phyloP scores from a whole-genome alignment of 2,888 invertebrate genomes.

The Cheiracanthium punctorium region DNA sequence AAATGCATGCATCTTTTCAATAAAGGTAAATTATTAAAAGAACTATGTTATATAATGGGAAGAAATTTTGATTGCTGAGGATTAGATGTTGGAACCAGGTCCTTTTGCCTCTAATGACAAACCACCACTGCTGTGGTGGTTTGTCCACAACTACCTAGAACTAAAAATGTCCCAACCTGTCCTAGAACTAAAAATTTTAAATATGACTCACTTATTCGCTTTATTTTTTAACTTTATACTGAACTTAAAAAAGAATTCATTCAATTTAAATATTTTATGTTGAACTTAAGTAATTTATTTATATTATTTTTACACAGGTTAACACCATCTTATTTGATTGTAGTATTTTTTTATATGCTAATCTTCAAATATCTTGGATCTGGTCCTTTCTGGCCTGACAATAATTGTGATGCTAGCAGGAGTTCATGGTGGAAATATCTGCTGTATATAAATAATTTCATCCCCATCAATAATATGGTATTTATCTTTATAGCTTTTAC shows the following conservation, averaged over 20 bases:
- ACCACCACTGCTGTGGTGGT: no score
- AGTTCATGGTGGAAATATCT: constrained; percentile 67
- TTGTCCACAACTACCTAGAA: no score
- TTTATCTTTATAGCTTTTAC: neutral
- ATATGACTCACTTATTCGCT: neutral
- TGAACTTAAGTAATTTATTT: neutral
- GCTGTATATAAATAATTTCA: constrained; percentile 69
- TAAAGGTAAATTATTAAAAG: no score
- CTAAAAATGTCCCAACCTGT: no score
- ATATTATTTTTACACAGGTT: constrained; percentile 73
- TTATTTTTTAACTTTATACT: neutral
- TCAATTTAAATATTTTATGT: neutral
- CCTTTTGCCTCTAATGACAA: no score
- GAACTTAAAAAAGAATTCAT: neutral
- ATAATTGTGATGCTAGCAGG: constrained; percentile 35
- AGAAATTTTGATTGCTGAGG: no score
- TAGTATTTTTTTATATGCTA: constrained; percentile 74
- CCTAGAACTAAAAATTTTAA: neutral
- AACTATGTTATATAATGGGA: no score
- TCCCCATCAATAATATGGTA: constrained; percentile 61
- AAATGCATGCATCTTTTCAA: no score
- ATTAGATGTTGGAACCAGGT: no score
- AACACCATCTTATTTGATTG: constrained; percentile 75
- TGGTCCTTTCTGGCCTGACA: constrained; percentile 74
- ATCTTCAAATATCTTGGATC: constrained; percentile 74